phyloP scores from a whole-genome alignment of 2,888 invertebrate species.

The Acrobasis suavella region DNA sequence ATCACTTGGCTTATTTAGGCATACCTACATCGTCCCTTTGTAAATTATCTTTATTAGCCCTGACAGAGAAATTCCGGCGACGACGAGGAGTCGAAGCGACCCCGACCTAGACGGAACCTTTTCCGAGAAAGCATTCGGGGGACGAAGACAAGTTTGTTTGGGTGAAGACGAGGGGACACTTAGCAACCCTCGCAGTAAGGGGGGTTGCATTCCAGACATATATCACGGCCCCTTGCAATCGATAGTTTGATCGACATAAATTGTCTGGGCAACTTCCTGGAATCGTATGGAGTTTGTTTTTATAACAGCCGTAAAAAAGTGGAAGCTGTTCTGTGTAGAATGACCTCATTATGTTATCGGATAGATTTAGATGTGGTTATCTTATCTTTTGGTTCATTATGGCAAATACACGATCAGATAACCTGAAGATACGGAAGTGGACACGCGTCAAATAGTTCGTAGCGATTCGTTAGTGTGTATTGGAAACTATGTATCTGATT shows the following conservation, averaged over 20 bases:
- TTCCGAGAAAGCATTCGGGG: slow-evolving; percentile 37
- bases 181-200: slow-evolving; percentile 34
- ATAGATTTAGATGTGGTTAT: slow-evolving; percentile 15
- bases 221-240: slow-evolving; percentile 54
- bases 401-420: slow-evolving; percentile 6
- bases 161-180: slow-evolving; percentile 40
- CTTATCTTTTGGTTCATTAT: slow-evolving; percentile 3
- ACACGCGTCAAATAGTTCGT: not conserved
- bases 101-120: slow-evolving; percentile 24
- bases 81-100: not conserved
- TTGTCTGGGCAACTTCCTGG: slow-evolving; percentile 50
- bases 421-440: not conserved
- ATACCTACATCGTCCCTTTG: not conserved
- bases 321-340: not conserved
- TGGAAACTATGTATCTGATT: not conserved
- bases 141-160: slow-evolving; percentile 49
- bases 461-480: not conserved
- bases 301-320: slow-evolving; percentile 1
- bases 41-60: not conserved
- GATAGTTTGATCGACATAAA: slow-evolving; percentile 64
- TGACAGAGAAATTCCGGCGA: not conserved
- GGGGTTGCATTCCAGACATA: slow-evolving; percentile 50
- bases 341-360: slow-evolving; percentile 21
- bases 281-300: slow-evolving; percentile 21
- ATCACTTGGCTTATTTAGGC: not conserved